Base-by-base conservation (phyloP, 2,797 vertebrate genomes). In the Myotis pilosus region DNA sequence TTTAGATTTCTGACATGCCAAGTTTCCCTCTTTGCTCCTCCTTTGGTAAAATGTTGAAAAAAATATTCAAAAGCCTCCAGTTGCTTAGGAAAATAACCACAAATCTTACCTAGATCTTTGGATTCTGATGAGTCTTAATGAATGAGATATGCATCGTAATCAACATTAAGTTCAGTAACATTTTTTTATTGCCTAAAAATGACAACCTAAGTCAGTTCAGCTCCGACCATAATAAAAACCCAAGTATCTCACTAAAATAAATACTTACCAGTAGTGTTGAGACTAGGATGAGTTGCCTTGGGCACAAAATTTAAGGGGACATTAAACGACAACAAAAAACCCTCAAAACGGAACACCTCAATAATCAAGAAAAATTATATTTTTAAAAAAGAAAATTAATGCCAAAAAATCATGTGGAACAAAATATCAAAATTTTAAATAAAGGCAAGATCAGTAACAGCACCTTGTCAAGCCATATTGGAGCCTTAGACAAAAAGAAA, bases 101-200 rank as follows among this genome's bases (percentile, higher is more conserved):
- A 83, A 25, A 79, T 68, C 85, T 86, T 36, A 36, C 91, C 30
- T 60, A 69, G 36, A 38, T 51, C 49, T 97, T 97, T 97, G 95
- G 96, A 97, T 97, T 97, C 64, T 72, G 91, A 89, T 64, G 75
- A 16, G 55, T 91, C 72, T 49, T 72, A 95, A 80, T 71, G 85
- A 92, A 92, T 51, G 91, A 97, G 88, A 92, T 88, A 84, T 81
- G 95, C 75, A 97, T 84, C 95, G 94, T 89, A 95, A 97, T 96
- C 96, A 97, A 96, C 95, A 96, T 94, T 95, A 98, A 95, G 93
- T 96, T 97, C 85, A 87, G 88, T 97, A 96, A 98, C 87, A 93
- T 96, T 95, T 96, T 97, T 97, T 98, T 98, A 96, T 95, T 97
- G 95, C 89, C 91, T 95, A 88, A 97, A 97, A 94, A 96, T 91